A percentile compares a stretch with the other conserved stretches of the same genome.
Conservation (phyloP, 1,140 invertebrate species). For the Oryctes rhinoceros region DNA sequence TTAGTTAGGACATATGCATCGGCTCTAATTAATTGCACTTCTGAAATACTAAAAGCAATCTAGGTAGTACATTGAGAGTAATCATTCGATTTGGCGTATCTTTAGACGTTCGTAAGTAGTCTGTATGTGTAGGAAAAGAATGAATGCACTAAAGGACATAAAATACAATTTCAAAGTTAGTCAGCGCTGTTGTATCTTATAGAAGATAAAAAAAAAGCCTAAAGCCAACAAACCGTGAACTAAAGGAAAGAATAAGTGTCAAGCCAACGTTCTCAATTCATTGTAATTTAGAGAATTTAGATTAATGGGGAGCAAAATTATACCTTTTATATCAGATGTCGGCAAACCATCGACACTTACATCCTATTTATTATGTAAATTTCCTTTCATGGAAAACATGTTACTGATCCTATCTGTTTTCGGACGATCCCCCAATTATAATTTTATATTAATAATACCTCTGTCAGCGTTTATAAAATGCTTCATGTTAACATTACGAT, state of each 20-base stretch:
- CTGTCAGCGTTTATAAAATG: neutral
- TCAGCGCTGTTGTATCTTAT: neutral
- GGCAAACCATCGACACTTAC: constrained; percentile 28
- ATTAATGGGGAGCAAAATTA: constrained; percentile 31
- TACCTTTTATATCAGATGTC: constrained; percentile 21
- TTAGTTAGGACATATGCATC: neutral
- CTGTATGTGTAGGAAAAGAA: no score
- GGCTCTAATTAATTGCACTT: neutral
- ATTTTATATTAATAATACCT: constrained; percentile 29
- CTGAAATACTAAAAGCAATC: neutral
- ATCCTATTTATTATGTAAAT: constrained; percentile 37
- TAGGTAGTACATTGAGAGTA: no score
- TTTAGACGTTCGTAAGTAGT: neutral
- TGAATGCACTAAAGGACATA: no score
- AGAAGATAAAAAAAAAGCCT: neutral
- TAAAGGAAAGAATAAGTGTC: constrained; percentile 23
- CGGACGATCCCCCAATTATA: constrained; percentile 11
- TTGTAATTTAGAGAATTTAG: constrained; percentile 28
- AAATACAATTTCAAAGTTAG: neutral
- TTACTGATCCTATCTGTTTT: constrained; percentile 17
- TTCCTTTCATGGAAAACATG: constrained; percentile 15
- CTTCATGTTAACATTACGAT: neutral
- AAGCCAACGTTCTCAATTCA: constrained; percentile 21
- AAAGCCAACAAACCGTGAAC: constrained; percentile 23
- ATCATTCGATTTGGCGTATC: neutral